Percentiles rank a stretch among this genome's conserved stretches.
These are phyloP conservation scores for Sclerurus mexicanus DNA, from an alignment of 2,113 vertebrate genomes.

Conservation along the genomic window DNA sequence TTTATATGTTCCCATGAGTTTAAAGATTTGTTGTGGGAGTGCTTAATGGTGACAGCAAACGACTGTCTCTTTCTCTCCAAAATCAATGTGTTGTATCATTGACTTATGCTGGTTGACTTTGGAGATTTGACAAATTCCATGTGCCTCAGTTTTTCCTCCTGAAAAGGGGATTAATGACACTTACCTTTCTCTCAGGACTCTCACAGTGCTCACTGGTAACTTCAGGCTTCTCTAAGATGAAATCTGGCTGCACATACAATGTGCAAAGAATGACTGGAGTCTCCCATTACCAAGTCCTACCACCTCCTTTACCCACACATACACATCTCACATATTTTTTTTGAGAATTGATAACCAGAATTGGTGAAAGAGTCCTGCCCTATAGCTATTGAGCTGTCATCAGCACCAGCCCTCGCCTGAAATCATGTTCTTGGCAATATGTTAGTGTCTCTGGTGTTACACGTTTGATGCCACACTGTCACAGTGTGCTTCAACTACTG, in stretches of 20 bases:
- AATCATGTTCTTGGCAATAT: not conserved
- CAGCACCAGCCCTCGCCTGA: not conserved
- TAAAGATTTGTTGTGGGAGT: not conserved
- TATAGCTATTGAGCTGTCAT: not conserved
- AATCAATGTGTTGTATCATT: not conserved
- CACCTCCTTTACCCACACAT: not conserved
- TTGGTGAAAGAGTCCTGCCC: not conserved
- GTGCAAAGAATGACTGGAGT: not conserved
- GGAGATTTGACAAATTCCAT: not conserved
- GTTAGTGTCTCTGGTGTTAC: not conserved
- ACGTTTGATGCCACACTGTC: fast-evolving
- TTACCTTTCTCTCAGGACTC: not conserved
- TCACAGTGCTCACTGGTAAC: fast-evolving
- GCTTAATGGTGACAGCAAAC: not conserved
- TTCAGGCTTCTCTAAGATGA: not conserved
- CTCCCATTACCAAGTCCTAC: not conserved
- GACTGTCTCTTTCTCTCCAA: not conserved
- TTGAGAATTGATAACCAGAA: not conserved
- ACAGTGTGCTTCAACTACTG: not conserved
- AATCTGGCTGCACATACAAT: fast-evolving
- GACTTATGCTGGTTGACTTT: no score
- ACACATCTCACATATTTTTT: not conserved
- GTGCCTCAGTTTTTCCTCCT: not conserved
- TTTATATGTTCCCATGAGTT: not conserved
- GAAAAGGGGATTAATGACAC: not conserved